Conservation (phyloP, 2,888 invertebrate genomes). For the Lithophane semibrunnea region DNA sequence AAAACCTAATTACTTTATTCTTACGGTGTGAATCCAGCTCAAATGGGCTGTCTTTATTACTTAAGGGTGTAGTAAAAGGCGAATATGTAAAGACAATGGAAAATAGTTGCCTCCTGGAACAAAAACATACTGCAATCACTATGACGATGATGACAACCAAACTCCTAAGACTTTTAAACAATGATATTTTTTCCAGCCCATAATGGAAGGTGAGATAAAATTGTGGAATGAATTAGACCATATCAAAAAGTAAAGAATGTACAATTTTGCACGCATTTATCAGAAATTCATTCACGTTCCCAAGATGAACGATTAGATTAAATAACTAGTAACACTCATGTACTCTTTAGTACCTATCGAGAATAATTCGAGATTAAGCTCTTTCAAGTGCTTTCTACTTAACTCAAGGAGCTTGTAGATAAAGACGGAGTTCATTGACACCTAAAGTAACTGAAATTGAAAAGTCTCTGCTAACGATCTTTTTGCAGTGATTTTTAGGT, state of each 20-base stretch:
- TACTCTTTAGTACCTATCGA: conserved; percentile 34
- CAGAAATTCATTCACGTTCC: conserved; percentile 34
- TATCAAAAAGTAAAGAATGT: conserved; percentile 3
- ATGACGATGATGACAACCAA: background rate
- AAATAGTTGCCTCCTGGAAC: background rate
- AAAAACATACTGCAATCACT: background rate
- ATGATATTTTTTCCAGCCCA: no score
- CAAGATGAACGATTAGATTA: conserved; percentile 51
- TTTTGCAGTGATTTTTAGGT: background rate
- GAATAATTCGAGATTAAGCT: conserved; percentile 50
- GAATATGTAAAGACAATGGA: background rate
- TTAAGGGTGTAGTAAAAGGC: background rate
- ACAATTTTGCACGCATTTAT: conserved; percentile 24
- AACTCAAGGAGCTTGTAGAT: conserved; percentile 49
- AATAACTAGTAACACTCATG: conserved; percentile 40
- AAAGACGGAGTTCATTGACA: conserved; percentile 36
- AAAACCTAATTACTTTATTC: conserved; percentile 18
- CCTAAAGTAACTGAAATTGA: conserved; percentile 13
- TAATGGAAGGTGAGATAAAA: background rate
- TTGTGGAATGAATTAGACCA: background rate
- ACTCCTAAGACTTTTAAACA: background rate
- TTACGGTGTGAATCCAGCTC: background rate
- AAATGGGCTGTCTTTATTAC: background rate
- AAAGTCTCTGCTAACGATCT: conserved; percentile 22
- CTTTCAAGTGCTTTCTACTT: conserved; percentile 38